Evolutionary conservation across 1,140 invertebrate genomes (phyloP).

Genomic region (Trachymyrmex cornetzi): DNA sequence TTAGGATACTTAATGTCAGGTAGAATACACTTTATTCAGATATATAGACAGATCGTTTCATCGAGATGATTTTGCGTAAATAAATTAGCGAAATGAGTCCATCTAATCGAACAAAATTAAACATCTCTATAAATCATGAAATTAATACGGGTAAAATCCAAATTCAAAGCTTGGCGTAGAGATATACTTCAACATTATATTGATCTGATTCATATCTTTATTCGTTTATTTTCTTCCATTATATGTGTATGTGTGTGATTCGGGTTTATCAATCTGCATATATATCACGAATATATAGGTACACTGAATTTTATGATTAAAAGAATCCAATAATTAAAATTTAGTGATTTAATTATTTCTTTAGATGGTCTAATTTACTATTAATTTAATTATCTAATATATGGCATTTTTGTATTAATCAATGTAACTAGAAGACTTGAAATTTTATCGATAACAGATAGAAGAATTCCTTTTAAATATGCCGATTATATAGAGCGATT

Average conservation of each 20-base stretch:
- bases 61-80: neutral
- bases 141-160: conserved; percentile 10
- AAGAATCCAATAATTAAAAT: neutral
- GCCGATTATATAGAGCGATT: neutral
- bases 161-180: neutral
- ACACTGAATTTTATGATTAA: neutral
- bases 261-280: neutral
- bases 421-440: neutral
- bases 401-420: neutral
- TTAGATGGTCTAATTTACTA: neutral
- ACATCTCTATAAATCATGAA: neutral
- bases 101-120: conserved; percentile 37
- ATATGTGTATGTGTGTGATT: neutral
- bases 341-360: neutral
- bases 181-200: neutral
- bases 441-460: neutral
- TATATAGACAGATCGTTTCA: neutral
- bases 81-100: neutral
- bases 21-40: neutral
- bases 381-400: neutral
- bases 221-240: conserved; percentile 3
- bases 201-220: neutral
- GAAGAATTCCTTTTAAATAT: neutral
- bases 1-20: neutral
- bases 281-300: too few species aligned